A percentile compares a stretch with the other conserved stretches of the same genome.
Conservation (phyloP, 2,113 vertebrate species). For the Trogon melanurus region DNA sequence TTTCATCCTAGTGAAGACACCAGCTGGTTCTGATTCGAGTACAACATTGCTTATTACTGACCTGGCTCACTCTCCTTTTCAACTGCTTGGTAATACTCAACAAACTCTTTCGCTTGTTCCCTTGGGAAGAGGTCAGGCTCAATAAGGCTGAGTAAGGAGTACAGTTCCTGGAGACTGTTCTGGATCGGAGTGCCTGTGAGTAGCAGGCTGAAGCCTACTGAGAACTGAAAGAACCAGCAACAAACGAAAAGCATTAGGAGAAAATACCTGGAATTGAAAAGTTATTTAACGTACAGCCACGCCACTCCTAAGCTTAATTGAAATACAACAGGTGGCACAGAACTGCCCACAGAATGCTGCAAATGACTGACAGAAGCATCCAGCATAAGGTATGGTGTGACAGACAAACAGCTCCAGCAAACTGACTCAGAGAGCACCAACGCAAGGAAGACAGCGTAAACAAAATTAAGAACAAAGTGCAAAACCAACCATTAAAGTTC, state of each 20-base stretch:
- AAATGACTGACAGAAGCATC: not conserved
- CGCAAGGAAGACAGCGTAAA: not conserved
- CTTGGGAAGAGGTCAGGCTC: constrained; percentile 83
- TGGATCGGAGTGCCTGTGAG: constrained; percentile 94
- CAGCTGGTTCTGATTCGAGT: not conserved
- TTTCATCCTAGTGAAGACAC: not conserved
- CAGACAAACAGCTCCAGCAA: not conserved
- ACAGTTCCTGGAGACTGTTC: constrained; percentile 91
- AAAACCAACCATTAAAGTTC: not conserved
- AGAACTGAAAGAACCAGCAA: constrained; percentile 78
- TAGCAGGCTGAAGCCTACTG: constrained; percentile 83
- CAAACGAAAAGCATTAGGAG: not conserved
- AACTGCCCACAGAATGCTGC: not conserved
- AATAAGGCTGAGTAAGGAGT: constrained; percentile 89
- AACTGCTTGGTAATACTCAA: constrained; percentile 77
- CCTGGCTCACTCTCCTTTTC: constrained; percentile 78
- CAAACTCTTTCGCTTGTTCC: constrained; percentile 79
- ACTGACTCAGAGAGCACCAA: not conserved
- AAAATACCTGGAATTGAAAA: not conserved
- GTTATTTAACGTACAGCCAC: not conserved
- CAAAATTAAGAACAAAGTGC: not conserved
- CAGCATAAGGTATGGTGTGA: not conserved
- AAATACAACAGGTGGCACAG: not conserved
- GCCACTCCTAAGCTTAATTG: not conserved
- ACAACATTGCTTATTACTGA: constrained; percentile 36